A percentile compares a stretch with the other conserved stretches of the same genome.
Evolutionary conservation across 2,888 invertebrate species (phyloP).

Genomic region (Fabriciana adippe): DNA sequence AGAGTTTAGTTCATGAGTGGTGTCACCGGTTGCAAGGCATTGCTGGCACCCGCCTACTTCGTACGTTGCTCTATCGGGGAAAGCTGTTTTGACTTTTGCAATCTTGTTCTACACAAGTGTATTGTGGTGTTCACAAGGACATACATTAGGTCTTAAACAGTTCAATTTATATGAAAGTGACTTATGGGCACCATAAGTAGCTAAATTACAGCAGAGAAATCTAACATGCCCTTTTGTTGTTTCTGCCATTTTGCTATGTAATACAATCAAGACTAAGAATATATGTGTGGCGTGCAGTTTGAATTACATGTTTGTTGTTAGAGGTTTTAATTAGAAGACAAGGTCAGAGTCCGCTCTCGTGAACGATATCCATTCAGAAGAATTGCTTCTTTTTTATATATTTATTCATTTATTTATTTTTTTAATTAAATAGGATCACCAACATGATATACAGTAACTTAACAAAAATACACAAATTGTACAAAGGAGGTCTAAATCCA

Average conservation of each 20-base stretch:
- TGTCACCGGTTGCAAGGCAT: constrained; percentile 32
- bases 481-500: no score
- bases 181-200: constrained; percentile 21
- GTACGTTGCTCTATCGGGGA: constrained; percentile 55
- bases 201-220: constrained; percentile 16
- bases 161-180: constrained; percentile 30
- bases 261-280: not conserved
- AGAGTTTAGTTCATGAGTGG: constrained; percentile 17
- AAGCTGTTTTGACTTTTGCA: constrained; percentile 45
- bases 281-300: constrained; percentile 1
- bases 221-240: constrained; percentile 18
- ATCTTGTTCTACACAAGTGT: constrained; percentile 39
- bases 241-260: not conserved
- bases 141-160: constrained; percentile 33
- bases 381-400: constrained; percentile 16
- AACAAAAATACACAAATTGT: no score
- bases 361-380: constrained; percentile 13
- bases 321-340: constrained; percentile 32
- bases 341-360: constrained; percentile 35
- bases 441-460: no score
- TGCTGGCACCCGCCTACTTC: constrained; percentile 53
- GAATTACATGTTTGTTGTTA: constrained; percentile 7
- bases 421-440: no score
- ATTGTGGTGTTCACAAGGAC: constrained; percentile 40
- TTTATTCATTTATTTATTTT: no score